Base-by-base conservation (phyloP, 2,797 vertebrate species). In the Chaetophractus vellerosus region DNA sequence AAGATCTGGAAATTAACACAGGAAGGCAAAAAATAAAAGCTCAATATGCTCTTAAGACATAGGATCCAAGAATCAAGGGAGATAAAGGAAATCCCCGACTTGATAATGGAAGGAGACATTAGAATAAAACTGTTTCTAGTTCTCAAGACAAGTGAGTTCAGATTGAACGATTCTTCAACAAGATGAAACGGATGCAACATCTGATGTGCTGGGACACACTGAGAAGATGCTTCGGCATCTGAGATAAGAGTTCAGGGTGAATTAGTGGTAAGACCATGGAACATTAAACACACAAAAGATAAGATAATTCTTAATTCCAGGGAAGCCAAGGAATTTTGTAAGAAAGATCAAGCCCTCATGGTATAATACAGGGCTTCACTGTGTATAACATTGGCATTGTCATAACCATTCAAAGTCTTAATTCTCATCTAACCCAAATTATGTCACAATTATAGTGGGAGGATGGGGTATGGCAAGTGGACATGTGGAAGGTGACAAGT, bases 221-320 rank as follows among this genome's bases (percentile, higher is more conserved):
- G 36, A 89, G 14, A 81, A 92, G 63, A 85, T 4, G 88, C 9
- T 63, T 71, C 50, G 11, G 31, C 9, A 80, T 48, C 33, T 78
- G 15, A 85, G 16, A 16, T 63, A 89, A 83, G 59, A 74, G n/a
- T 55, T 89, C 80, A 33, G 23, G 36, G 45, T 52, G 33, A 55
- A 84, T 64, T 57, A 33, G 21, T 88, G 41, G 7, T 50, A 64
- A 91, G 36, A 74, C 41, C 19, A 79, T 74, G 16, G 38, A 69
- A 74, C 19, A 74, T 5, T 71, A 75, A 21, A 48, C 18, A 88
- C n/a, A 48, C 9, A 81, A 88, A 87, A 75, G 52, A 28, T 83
- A 84, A 81, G 21, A 59, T 1, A 38, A n/a, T 74, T 95, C 31
- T 86, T 93, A 64, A 79, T 89, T 87, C 48, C 21, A 41, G 52